phyloP scores from a whole-genome alignment of 2,113 vertebrate genomes.

The Hydrochoerus hydrochaeris region DNA sequence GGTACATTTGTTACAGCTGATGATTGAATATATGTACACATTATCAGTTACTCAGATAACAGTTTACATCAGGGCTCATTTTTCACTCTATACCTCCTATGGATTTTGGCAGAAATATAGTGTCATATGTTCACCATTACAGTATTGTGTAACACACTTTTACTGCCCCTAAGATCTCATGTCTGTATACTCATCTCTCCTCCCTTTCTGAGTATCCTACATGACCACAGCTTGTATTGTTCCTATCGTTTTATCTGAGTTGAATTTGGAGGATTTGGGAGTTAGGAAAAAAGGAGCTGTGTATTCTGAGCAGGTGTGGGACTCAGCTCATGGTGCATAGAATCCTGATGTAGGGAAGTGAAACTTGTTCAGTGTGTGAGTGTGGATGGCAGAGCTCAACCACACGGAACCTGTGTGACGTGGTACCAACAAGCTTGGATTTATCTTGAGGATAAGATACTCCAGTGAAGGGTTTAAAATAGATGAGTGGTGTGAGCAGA shows the following conservation, averaged over 20 bases:
- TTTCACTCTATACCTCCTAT: not conserved
- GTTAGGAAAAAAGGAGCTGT: not conserved
- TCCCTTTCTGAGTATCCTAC: not conserved
- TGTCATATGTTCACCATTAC: not conserved
- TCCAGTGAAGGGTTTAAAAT: not conserved
- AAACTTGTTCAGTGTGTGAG: not conserved
- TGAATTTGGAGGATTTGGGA: not conserved
- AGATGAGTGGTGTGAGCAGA: constrained; percentile 20
- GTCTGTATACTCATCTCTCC: not conserved
- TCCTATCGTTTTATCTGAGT: not conserved
- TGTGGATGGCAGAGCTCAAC: not conserved
- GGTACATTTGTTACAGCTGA: not conserved
- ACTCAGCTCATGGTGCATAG: not conserved
- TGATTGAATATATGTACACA: not conserved
- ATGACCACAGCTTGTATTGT: not conserved
- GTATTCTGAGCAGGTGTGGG: not conserved
- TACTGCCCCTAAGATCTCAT: not conserved
- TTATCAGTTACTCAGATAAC: not conserved
- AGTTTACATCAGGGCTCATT: not conserved
- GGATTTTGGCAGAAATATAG: not conserved
- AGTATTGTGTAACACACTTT: not conserved
- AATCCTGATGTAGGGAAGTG: not conserved
- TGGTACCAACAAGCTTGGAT: not conserved
- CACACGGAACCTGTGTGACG: not conserved
- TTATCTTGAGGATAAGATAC: not conserved